Evolutionary conservation across 2,888 invertebrate species (phyloP).

Genomic region (Magallana nippona): DNA sequence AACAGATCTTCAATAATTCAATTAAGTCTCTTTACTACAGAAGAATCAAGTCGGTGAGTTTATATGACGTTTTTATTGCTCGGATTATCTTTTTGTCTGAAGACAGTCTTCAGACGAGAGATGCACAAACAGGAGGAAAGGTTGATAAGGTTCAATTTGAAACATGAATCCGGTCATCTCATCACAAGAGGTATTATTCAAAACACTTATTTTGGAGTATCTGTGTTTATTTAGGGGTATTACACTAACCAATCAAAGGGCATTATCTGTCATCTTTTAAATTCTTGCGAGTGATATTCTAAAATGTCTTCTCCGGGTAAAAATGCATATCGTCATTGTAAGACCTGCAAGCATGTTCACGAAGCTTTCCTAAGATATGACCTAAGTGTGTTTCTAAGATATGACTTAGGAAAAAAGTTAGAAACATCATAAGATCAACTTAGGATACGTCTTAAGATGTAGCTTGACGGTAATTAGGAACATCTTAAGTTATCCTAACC

Average conservation of each 20-base stretch:
- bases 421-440: too few relatives aligned
- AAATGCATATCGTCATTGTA: too few relatives aligned
- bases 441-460: too few relatives aligned
- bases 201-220: background rate
- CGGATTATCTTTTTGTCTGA: constrained; percentile 29
- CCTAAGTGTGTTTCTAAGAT: too few relatives aligned
- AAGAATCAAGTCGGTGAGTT: constrained; percentile 8
- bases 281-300: too few relatives aligned
- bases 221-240: background rate
- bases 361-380: too few relatives aligned
- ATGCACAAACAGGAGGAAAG: constrained; percentile 2
- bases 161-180: constrained; percentile 25
- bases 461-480: too few relatives aligned
- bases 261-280: too few relatives aligned
- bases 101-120: constrained; percentile 6
- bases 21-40: constrained; percentile 1
- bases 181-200: constrained; percentile 7
- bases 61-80: constrained; percentile 33
- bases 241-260: background rate
- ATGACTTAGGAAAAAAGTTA: too few relatives aligned
- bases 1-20: constrained; percentile 24
- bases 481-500: too few relatives aligned
- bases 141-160: constrained; percentile 18
- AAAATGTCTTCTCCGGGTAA: too few relatives aligned
- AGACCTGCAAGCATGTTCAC: too few relatives aligned